Evolutionary conservation across 2,797 vertebrate genomes (phyloP).

Genomic region (Galagoides demidoff): DNA sequence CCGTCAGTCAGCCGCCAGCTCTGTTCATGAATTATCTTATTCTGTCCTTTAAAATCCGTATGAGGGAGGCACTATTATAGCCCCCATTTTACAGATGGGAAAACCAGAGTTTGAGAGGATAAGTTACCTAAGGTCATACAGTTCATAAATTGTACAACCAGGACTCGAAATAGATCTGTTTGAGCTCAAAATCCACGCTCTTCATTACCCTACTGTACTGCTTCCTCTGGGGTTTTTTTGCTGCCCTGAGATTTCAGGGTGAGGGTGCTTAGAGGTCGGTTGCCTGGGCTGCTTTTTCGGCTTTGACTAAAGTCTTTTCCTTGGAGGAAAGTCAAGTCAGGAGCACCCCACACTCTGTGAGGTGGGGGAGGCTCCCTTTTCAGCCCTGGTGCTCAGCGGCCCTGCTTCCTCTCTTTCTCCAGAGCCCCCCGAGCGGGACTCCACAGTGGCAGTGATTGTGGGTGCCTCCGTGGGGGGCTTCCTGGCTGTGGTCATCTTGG

Average conservation of each 20-base stretch:
- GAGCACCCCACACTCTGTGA: neutral
- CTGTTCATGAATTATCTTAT: too few species aligned
- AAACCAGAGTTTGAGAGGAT: neutral
- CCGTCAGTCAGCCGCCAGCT: neutral
- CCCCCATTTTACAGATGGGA: neutral
- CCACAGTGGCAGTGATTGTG: conserved; percentile 96
- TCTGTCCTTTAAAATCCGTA: neutral
- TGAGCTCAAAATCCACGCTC: neutral
- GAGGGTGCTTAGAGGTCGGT: neutral
- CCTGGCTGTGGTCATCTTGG: conserved; percentile 95
- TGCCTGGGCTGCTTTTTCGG: neutral
- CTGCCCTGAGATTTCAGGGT: neutral
- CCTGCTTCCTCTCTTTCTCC: conserved; percentile 39
- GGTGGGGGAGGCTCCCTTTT: neutral
- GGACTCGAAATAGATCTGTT: neutral
- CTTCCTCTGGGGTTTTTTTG: neutral
- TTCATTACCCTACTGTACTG: neutral
- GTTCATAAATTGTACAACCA: neutral
- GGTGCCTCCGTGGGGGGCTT: conserved; percentile 96
- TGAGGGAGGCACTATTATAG: neutral
- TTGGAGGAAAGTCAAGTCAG: neutral
- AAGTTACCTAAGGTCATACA: neutral
- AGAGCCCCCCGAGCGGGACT: conserved; percentile 95
- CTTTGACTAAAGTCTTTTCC: neutral
- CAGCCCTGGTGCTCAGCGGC: neutral